Conservation (phyloP, 2,888 invertebrate species). For the Acrocera orbiculus region DNA sequence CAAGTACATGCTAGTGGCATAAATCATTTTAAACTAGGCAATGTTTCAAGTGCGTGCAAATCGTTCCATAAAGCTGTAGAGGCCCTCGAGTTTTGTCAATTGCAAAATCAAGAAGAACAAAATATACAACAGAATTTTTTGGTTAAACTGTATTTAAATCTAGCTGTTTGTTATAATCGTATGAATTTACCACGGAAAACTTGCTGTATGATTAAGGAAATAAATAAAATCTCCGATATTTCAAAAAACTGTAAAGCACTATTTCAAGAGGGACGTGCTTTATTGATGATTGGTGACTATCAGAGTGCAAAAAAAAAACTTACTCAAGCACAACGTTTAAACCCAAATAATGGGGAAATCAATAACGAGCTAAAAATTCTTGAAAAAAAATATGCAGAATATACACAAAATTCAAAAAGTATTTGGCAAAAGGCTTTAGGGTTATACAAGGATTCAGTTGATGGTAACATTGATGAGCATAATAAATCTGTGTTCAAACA, state of each 20-base stretch:
- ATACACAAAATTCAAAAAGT: conserved; percentile 22
- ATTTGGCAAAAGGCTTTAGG: conserved; percentile 29
- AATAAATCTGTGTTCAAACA: too few species aligned
- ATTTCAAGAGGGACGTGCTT: conserved; percentile 50
- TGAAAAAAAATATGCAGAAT: conserved; percentile 30
- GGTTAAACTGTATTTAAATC: conserved; percentile 50
- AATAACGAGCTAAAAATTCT: conserved; percentile 35
- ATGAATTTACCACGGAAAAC: conserved; percentile 41
- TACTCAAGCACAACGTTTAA: conserved; percentile 34
- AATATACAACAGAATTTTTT: conserved; percentile 41
- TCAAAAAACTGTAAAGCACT: conserved; percentile 43
- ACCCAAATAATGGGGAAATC: conserved; percentile 38
- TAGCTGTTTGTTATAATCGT: conserved; percentile 52
- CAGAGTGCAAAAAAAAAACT: conserved; percentile 38
- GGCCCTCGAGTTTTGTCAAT: conserved; percentile 44
- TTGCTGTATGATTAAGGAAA: conserved; percentile 42
- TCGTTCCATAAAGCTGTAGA: conserved; percentile 43
- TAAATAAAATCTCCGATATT: conserved; percentile 33
- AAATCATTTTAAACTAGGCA: conserved; percentile 37
- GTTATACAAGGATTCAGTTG: too few species aligned
- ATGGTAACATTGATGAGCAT: too few species aligned
- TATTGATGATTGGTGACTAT: conserved; percentile 41
- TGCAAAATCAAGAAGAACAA: conserved; percentile 44
- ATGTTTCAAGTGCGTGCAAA: conserved; percentile 22
- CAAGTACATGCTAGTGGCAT: conserved; percentile 46